Percentiles rank a stretch among this genome's conserved stretches.
Evolutionary conservation across 2,113 vertebrate genomes (phyloP).

Genomic region (Calidris pugnax): DNA sequence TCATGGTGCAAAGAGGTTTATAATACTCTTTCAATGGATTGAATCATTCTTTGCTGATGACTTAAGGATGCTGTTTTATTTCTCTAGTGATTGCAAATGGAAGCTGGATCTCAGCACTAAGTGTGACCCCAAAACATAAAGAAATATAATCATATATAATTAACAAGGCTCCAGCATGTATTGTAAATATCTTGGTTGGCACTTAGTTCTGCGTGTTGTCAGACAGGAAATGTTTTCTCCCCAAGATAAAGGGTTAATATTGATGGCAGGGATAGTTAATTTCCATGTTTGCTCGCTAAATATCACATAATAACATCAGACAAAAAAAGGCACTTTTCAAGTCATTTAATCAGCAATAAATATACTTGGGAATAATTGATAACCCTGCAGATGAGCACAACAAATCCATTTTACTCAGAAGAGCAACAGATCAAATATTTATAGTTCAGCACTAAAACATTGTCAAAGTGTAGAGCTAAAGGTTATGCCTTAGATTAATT

Average conservation of each 20-base stretch:
- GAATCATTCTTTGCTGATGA: slow-evolving; percentile 53
- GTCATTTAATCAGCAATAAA: slow-evolving; percentile 11
- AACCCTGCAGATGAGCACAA: background rate
- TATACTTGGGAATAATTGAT: background rate
- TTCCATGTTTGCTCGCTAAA: background rate
- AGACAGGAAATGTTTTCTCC: background rate
- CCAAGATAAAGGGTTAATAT: background rate
- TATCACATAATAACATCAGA: background rate
- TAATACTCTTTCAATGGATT: background rate
- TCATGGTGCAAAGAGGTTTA: background rate
- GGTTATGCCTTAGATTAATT: slow-evolving; percentile 8
- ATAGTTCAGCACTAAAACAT: background rate
- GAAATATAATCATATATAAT: background rate
- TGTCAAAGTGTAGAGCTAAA: background rate
- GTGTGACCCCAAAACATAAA: background rate
- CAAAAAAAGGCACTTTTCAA: background rate
- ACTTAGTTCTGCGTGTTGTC: background rate
- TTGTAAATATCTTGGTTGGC: background rate
- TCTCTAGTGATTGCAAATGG: slow-evolving; percentile 32
- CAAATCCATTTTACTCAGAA: background rate
- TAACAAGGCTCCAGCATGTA: background rate
- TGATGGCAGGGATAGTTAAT: background rate
- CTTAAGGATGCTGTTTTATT: slow-evolving; percentile 24
- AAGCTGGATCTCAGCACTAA: background rate
- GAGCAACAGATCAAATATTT: slow-evolving; percentile 36